Base-by-base conservation (phyloP, 1,140 invertebrate genomes). In the Camponotus floridanus region DNA sequence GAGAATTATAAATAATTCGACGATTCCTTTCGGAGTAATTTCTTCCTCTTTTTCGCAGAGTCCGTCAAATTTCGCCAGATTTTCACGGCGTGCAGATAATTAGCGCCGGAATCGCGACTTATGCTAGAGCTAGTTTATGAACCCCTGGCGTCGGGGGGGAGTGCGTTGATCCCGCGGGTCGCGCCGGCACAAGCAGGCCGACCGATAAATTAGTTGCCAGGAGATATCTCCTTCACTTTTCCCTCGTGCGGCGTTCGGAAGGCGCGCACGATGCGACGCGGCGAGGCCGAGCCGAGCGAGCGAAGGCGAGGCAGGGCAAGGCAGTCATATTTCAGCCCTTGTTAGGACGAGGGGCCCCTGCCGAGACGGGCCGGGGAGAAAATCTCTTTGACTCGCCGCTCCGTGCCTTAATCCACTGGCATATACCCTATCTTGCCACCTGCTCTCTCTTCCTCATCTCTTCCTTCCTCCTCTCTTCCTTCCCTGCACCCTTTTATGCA, bases 241-340 rank as follows among this genome's bases (percentile, higher is more conserved):
- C 87, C 89, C 76, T 90, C 81, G 86, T 87, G 85, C 39, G 31
- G 31, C 59, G 86, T 67, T 86, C 70, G 79, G 84, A 87, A 89
- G 88, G 88, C 88, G 70, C 67, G 70, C 55, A 79, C 88, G 76
- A 76, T 73, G 87, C 48, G 73, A 21, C 64, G 62, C 78, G 65
- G 85, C 42, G 78, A 45, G 31, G 51, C 51, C 48, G 86, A 68
- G 36, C 36, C 48, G 39, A 87, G 84, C 59, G 61, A 86, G 80
- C 76, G 79, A 88, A 89, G 91, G 87, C 91, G 86, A 89, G 88
- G 91, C 89, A 88, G 90, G 90, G 89, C 86, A 74, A 90, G 88
- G 92, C 93, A 93, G 93, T 94, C 93, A 94, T 94, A 94, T 94
- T 94, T 94, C 92, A 94, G 93, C 93, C 93, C 93, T 94, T 94